Evolutionary conservation across 2,113 vertebrate genomes (phyloP), one percentile per base, ranked within the genome.

Genomic region (Bostrychus sinensis): DNA sequence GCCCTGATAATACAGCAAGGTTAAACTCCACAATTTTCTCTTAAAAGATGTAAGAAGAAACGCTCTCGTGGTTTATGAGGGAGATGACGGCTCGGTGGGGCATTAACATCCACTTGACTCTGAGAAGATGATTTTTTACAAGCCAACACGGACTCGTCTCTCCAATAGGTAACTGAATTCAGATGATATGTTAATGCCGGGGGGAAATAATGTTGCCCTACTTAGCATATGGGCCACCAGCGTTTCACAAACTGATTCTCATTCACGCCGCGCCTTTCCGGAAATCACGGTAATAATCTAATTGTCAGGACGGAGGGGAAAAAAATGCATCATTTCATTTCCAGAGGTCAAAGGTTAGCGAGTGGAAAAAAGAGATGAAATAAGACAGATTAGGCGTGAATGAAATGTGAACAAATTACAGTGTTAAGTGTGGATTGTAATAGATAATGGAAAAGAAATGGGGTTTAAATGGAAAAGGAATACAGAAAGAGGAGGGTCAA

Each of bases 71-170:
- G 84, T 88, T 91, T 90, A 89, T 88, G 84, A 90, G 87, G 77
- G 68, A 83, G 90, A 91, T 54, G 84, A 81, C 66, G 56, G 80
- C 71, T 88, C 86, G 84, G 82, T 61, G 78, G 89, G 86, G 89
- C 88, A 89, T 92, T 92, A 91, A 89, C 86, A 91, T 90, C 88
- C 89, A 92, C 90, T 92, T 93, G 90, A 92, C 91, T 93, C 83
- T 82, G 80, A 91, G 85, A 86, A 89, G 80, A 55, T 72, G 82
- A 81, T 84, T 91, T 30, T 55, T 84, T 76, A 85, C 83, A 78
- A 82, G 84, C 81, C 85, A 86, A 90, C 82, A 84, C 85, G 85
- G 62, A 88, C 86, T 86, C 89, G 91, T 87, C 86, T 80, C 76
- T 88, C 86, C 89, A 46, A 20, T 46, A 91, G 84, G 86, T 91